A percentile compares a stretch with the other conserved stretches of the same genome.
Conservation (phyloP, 2,797 vertebrate genomes). For the Acomys russatus region DNA sequence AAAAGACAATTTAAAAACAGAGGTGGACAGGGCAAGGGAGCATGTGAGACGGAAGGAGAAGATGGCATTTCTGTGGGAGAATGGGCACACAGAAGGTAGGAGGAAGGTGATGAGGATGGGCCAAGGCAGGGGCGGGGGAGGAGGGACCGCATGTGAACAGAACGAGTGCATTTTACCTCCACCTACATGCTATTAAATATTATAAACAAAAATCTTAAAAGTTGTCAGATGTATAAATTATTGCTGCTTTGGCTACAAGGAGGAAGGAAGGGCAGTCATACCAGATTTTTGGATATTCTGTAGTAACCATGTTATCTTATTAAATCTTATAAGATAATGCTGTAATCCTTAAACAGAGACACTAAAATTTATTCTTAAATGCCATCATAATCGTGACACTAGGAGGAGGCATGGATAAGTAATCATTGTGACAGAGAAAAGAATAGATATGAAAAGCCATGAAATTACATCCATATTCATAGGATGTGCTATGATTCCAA, state of each 20-base stretch:
- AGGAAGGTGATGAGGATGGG: background rate
- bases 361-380: background rate
- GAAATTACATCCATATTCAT: background rate
- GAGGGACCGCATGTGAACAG: background rate
- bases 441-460: background rate
- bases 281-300: background rate
- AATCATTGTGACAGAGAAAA: background rate
- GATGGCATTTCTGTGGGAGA: background rate
- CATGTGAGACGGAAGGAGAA: background rate
- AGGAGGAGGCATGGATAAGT: background rate
- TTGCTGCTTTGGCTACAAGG: background rate
- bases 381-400: background rate
- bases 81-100: background rate
- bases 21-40: background rate
- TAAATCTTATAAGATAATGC: background rate
- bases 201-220: background rate
- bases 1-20: background rate
- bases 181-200: background rate
- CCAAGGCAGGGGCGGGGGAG: background rate
- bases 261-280: background rate
- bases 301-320: background rate
- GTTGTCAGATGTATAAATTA: background rate
- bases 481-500: background rate
- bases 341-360: background rate
- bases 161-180: background rate